A percentile compares a stretch with the other conserved stretches of the same genome.
phyloP scores from a whole-genome alignment of 2,113 vertebrate genomes.

The Odontophorus gujanensis region DNA sequence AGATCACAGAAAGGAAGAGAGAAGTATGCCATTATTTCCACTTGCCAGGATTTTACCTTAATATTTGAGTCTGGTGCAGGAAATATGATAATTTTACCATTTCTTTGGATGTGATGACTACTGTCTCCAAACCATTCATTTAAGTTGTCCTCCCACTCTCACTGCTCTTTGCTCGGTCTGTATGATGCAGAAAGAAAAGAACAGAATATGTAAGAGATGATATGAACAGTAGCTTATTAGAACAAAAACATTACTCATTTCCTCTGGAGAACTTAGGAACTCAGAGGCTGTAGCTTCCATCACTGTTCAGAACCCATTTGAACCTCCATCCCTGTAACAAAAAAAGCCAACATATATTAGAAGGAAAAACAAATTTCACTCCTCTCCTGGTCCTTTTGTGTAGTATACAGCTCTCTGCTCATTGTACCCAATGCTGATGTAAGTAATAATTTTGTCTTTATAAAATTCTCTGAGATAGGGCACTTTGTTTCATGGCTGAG shows the following conservation, averaged over 20 bases:
- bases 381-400: background rate
- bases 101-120: conserved; percentile 20
- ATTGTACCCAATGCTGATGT: background rate
- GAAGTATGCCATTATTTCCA: background rate
- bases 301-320: background rate
- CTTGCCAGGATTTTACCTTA: background rate
- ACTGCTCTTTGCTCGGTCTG: conserved; percentile 24
- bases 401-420: background rate
- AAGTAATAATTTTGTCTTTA: background rate
- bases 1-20: background rate
- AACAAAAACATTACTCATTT: conserved; percentile 54
- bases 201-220: conserved; percentile 28
- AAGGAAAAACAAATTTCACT: background rate
- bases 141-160: conserved; percentile 67
- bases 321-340: background rate
- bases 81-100: conserved; percentile 39
- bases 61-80: conserved; percentile 28
- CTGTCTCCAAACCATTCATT: conserved; percentile 57
- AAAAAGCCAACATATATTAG: background rate
- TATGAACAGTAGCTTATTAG: conserved; percentile 2
- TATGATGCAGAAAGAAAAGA: conserved; percentile 55
- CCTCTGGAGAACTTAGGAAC: background rate
- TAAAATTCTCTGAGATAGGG: background rate
- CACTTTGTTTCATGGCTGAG: background rate
- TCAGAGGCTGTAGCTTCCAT: background rate